Evolutionary conservation across 2,113 vertebrate species (phyloP).

Genomic region (Myotis brandtii): DNA sequence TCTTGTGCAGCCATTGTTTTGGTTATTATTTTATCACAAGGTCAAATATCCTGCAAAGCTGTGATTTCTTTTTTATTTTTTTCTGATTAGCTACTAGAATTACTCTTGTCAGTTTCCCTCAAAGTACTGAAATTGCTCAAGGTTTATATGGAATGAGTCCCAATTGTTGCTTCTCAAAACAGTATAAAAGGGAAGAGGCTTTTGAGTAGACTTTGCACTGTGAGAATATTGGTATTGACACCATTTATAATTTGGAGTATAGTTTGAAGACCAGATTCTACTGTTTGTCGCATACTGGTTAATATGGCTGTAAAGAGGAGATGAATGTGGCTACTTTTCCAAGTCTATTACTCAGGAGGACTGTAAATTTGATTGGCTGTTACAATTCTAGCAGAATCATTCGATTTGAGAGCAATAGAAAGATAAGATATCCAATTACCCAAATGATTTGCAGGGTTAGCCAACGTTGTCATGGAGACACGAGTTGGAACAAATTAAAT

Average conservation of each 20-base stretch:
- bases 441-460: constrained; percentile 93
- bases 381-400: constrained; percentile 92
- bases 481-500: constrained; percentile 93
- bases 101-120: constrained; percentile 38
- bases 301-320: constrained; percentile 87
- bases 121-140: constrained; percentile 65
- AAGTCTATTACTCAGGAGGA: constrained; percentile 91
- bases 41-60: background rate
- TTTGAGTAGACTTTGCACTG: constrained; percentile 78
- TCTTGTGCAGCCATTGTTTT: background rate
- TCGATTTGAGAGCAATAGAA: constrained; percentile 93
- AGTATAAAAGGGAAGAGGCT: constrained; percentile 51
- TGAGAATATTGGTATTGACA: constrained; percentile 83
- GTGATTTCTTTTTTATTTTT: constrained; percentile 21
- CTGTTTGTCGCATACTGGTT: constrained; percentile 84
- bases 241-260: constrained; percentile 80
- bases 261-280: constrained; percentile 82
- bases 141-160: constrained; percentile 53
- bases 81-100: constrained; percentile 41
- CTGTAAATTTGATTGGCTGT: constrained; percentile 93
- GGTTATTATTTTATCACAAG: constrained; percentile 26
- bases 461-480: constrained; percentile 92
- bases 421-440: constrained; percentile 95
- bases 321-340: constrained; percentile 90
- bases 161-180: constrained; percentile 74